Conservation (phyloP, 1,140 invertebrate genomes). For the Drosophila leontia region DNA sequence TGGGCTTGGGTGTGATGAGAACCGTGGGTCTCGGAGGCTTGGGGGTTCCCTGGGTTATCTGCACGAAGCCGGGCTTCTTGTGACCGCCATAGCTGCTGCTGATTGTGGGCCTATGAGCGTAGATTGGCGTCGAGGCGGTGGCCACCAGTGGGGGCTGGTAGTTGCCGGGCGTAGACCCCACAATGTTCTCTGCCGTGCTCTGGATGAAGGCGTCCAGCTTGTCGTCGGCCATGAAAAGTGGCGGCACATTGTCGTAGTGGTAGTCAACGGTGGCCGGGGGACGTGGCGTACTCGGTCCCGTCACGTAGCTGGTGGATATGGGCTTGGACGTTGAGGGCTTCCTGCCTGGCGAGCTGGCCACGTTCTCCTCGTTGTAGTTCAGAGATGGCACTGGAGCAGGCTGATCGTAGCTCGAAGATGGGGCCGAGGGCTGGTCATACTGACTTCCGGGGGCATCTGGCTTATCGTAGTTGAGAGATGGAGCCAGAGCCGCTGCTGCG, state of each 20-base stretch:
- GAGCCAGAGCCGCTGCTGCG: constrained; percentile 9
- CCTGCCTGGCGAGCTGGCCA: constrained; percentile 60
- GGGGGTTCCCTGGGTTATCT: constrained; percentile 71
- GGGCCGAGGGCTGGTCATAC: constrained; percentile 27
- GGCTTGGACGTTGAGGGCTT: constrained; percentile 78
- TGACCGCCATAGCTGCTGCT: constrained; percentile 53
- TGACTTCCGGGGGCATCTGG: constrained; percentile 30
- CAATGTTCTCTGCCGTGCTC: constrained; percentile 72
- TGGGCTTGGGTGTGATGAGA: constrained; percentile 88
- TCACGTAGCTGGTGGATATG: constrained; percentile 87
- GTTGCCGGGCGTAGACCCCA: constrained; percentile 67
- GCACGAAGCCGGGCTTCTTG: constrained; percentile 77
- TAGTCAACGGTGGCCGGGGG: constrained; percentile 68
- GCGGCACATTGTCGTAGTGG: constrained; percentile 77
- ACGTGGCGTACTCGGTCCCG: constrained; percentile 85
- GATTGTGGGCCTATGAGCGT: constrained; percentile 63
- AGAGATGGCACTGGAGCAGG: constrained; percentile 30
- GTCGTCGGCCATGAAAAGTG: constrained; percentile 76
- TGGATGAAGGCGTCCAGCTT: constrained; percentile 80
- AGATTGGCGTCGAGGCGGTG: constrained; percentile 68
- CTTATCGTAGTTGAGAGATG: constrained; percentile 45
- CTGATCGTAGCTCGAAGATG: constrained; percentile 49
- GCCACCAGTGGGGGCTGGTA: constrained; percentile 63
- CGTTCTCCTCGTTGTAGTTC: constrained; percentile 48
- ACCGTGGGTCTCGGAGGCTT: constrained; percentile 86